Evolutionary conservation across 1,140 invertebrate genomes (phyloP), one percentile per base, ranked within the genome.

Genomic region (Drosophila nigrodunni): DNA sequence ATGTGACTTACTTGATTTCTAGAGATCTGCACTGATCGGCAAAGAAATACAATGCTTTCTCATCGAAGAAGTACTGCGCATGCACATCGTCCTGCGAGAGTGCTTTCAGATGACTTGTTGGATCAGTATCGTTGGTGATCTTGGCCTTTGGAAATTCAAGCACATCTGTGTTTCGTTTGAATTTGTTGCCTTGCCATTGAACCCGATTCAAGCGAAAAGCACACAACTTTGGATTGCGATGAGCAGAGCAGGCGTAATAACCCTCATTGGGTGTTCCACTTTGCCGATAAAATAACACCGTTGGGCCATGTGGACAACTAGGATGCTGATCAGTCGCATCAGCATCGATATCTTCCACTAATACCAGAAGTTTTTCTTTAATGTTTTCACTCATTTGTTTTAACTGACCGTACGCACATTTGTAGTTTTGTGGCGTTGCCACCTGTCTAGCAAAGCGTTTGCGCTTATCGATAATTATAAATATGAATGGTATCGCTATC

Each of bases 211-310:
- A 46, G 46, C 74, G 59, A 37, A 83, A 92, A 47, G 43, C 60
- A 43, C 97, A 98, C 1, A 95, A 92, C 86, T 96, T 97, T 73
- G 94, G 92, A 81, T 97, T 95, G 66, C 97, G 94, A 82, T 95
- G 97, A 2, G 96, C 96, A 2, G 97, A 95, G 91, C 97, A 98
- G 0, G 95, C 95, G 92, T 94, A 97, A 92, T 95, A 97, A 69
- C 94, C 93, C 70, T 93, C 88, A 0, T 77, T 88, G 4, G 75
- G 66, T 9, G 78, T 88, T 21, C 77, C 75, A 34, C 89, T 91
- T 41, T 78, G 68, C 2, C 85, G 58, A 52, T 89, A 81, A 21
- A 89, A 89, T 6, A 89, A 47, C 86, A 69, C 93, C 65, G 86
- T 81, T 15, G 85, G 85, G 7, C 85, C 85, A 50, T 88, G 85